A percentile compares a stretch with the other conserved stretches of the same genome.
These are phyloP conservation scores for Diabrotica balteata DNA, from an alignment of 2,888 invertebrate genomes.

Conservation along the genomic window DNA sequence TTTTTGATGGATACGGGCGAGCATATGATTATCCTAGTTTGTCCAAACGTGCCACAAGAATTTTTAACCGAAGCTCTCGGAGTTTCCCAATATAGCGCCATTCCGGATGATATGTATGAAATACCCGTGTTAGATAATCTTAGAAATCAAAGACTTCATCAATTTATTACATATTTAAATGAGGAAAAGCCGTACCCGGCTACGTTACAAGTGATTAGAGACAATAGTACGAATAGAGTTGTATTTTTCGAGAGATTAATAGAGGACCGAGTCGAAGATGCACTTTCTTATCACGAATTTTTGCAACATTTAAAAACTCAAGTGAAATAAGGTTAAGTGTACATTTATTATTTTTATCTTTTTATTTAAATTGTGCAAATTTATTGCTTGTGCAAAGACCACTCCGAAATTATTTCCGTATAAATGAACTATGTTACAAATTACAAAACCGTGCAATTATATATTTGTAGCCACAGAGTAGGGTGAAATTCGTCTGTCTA, in stretches of 20 bases:
- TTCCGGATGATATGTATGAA: slow-evolving; percentile 79
- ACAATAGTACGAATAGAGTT: slow-evolving; percentile 85
- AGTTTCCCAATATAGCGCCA: slow-evolving; percentile 73
- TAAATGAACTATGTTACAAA: no score
- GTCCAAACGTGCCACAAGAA: slow-evolving; percentile 76
- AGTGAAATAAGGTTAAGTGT: slow-evolving; percentile 72
- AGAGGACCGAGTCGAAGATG: slow-evolving; percentile 93
- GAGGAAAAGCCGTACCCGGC: slow-evolving; percentile 84
- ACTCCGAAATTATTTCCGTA: slow-evolving; percentile 28
- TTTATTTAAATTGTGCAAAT: slow-evolving; percentile 45
- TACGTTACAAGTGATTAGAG: slow-evolving; percentile 84
- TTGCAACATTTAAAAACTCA: slow-evolving; percentile 92
- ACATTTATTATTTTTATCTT: slow-evolving; percentile 26
- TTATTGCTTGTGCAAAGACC: slow-evolving; percentile 45
- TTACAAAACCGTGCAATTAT: no score
- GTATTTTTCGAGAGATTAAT: slow-evolving; percentile 88
- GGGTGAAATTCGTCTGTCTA: no score
- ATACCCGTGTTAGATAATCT: slow-evolving; percentile 80
- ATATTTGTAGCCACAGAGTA: no score
- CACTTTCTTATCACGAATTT: slow-evolving; percentile 97
- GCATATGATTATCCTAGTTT: slow-evolving; percentile 82
- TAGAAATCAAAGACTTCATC: slow-evolving; percentile 77
- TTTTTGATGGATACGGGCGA: slow-evolving; percentile 92
- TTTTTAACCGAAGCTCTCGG: slow-evolving; percentile 83
- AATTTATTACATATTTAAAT: slow-evolving; percentile 83